A percentile compares a stretch with the other conserved stretches of the same genome.
These are phyloP conservation scores for Phalacrocorax carbo DNA, from an alignment of 2,113 vertebrate genomes.

Conservation along the genomic window DNA sequence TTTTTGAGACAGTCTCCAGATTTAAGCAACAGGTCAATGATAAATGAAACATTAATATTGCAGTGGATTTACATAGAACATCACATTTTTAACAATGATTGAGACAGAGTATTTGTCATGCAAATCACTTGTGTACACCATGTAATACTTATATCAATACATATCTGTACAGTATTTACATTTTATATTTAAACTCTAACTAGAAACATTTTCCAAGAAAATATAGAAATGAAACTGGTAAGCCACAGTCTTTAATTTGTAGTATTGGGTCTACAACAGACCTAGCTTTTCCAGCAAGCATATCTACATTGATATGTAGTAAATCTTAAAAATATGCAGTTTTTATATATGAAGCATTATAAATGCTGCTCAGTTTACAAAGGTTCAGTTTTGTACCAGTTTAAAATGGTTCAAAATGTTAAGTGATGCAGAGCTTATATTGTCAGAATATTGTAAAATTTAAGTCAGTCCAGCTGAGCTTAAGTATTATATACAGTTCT, in stretches of 20 bases:
- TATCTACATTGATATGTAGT: slow-evolving; percentile 54
- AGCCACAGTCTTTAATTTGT: slow-evolving; percentile 60
- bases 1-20: slow-evolving; percentile 26
- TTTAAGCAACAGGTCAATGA: slow-evolving; percentile 15
- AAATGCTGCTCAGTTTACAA: slow-evolving; percentile 60
- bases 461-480: slow-evolving; percentile 59
- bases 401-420: slow-evolving; percentile 21
- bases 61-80: slow-evolving; percentile 42
- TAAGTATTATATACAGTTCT: neutral
- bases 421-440: neutral
- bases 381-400: slow-evolving; percentile 54
- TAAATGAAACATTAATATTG: slow-evolving; percentile 64
- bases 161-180: slow-evolving; percentile 80
- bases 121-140: slow-evolving; percentile 66
- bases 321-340: slow-evolving; percentile 58
- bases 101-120: slow-evolving; percentile 70
- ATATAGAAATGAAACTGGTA: slow-evolving; percentile 70
- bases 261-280: slow-evolving; percentile 65
- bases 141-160: slow-evolving; percentile 63
- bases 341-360: slow-evolving; percentile 52
- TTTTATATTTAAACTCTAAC: slow-evolving; percentile 71
- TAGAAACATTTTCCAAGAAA: slow-evolving; percentile 78
- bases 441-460: neutral
- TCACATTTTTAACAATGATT: slow-evolving; percentile 52
- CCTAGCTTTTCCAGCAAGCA: slow-evolving; percentile 63